Conservation (phyloP, 2,888 invertebrate genomes). For the Acleris laterana region DNA sequence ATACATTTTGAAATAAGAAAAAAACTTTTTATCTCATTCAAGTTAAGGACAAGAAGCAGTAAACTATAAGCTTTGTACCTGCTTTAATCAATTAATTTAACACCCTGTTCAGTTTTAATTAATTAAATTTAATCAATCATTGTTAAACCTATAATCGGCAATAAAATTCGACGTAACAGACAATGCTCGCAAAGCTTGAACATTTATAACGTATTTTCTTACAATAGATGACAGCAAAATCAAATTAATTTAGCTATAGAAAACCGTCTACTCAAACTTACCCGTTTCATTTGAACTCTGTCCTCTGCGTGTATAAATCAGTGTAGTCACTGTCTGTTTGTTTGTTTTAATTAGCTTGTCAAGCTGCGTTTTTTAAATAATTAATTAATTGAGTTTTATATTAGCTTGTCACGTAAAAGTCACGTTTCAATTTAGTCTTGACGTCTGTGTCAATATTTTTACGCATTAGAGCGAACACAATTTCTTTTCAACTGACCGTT, state of each 20-base stretch:
- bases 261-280: not conserved
- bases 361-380: constrained; percentile 46
- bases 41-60: too few species aligned
- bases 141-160: too few species aligned
- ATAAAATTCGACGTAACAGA: too few species aligned
- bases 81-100: too few species aligned
- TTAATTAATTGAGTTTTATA: constrained; percentile 30
- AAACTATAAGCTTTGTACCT: too few species aligned
- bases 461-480: constrained; percentile 1
- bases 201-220: too few species aligned
- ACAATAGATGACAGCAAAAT: not conserved
- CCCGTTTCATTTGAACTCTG: constrained; percentile 44
- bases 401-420: constrained; percentile 27
- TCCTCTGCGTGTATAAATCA: constrained; percentile 49
- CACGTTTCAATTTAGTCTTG: constrained; percentile 35
- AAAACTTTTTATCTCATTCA: too few species aligned
- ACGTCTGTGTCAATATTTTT: constrained; percentile 29
- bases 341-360: constrained; percentile 66
- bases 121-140: too few species aligned
- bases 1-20: too few species aligned
- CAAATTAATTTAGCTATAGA: not conserved
- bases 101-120: too few species aligned
- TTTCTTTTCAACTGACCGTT: not conserved
- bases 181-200: too few species aligned
- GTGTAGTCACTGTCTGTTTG: constrained; percentile 47